These are phyloP conservation scores for Crematogaster levior DNA, from an alignment of 2,888 invertebrate genomes.

Conservation along the genomic window DNA sequence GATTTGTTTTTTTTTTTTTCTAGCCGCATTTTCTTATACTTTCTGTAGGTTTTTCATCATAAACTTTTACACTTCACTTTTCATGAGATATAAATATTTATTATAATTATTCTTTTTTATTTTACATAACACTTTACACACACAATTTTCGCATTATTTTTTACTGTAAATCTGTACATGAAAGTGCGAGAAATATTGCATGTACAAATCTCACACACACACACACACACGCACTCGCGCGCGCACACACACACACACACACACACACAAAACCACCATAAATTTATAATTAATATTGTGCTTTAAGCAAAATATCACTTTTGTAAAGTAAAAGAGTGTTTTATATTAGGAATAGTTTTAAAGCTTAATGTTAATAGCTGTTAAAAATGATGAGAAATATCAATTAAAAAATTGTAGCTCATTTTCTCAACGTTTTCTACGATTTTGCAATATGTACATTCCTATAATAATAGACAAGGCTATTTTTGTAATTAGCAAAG, in stretches of 20 bases:
- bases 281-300: not conserved
- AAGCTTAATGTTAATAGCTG: not conserved
- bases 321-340: constrained; percentile 4
- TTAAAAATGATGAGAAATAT: constrained; percentile 7
- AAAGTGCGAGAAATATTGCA: constrained; percentile 18
- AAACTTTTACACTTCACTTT: not conserved
- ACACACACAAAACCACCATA: too few species aligned
- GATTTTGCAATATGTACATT: constrained; percentile 21
- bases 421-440: not conserved
- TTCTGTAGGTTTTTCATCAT: not conserved
- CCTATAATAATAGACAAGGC: constrained; percentile 63
- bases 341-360: constrained; percentile 9
- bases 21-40: not conserved
- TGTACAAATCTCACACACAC: constrained; percentile 12
- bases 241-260: too few species aligned
- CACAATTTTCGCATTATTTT: not conserved
- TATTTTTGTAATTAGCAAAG: constrained; percentile 77
- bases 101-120: not conserved
- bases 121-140: not conserved
- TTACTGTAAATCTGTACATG: not conserved
- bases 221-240: too few species aligned
- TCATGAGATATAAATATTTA: not conserved
- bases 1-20: not conserved
- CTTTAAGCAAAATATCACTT: not conserved
- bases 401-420: not conserved